phyloP scores from a whole-genome alignment of 2,113 vertebrate species.

The Corvus hawaiiensis region DNA sequence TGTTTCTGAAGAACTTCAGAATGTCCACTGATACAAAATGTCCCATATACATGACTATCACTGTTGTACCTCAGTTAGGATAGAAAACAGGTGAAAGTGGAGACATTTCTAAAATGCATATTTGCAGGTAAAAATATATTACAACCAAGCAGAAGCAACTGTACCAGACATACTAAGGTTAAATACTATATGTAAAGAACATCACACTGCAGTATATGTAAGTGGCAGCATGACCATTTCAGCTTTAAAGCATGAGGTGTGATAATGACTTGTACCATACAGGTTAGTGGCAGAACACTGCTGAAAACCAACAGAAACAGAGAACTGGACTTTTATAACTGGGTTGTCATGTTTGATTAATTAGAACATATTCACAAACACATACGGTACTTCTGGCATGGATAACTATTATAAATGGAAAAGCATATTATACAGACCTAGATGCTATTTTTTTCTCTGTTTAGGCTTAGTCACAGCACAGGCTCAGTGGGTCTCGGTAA shows the following conservation, averaged over 20 bases:
- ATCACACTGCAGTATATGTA: neutral
- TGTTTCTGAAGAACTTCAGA: neutral
- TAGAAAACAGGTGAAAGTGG: neutral
- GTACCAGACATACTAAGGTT: neutral
- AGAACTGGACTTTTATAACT: neutral
- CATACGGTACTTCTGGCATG: neutral
- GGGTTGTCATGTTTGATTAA: neutral
- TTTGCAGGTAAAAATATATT: neutral
- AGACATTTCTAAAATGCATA: neutral
- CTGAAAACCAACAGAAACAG: neutral
- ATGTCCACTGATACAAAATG: neutral
- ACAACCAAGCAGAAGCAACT: neutral
- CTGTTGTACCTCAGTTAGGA: neutral
- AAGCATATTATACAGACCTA: neutral
- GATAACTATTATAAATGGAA: neutral
- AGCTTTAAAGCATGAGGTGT: neutral
- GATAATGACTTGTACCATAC: neutral
- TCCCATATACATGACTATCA: rapidly evolving
- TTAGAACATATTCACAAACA: neutral
- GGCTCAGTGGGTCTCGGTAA: neutral
- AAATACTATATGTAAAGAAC: neutral
- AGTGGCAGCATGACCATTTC: neutral
- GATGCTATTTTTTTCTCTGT: neutral
- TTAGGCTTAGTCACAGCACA: neutral
- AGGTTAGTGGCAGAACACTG: neutral